Conservation (phyloP, 2,888 invertebrate species). For the Drosophila fungiperda region DNA sequence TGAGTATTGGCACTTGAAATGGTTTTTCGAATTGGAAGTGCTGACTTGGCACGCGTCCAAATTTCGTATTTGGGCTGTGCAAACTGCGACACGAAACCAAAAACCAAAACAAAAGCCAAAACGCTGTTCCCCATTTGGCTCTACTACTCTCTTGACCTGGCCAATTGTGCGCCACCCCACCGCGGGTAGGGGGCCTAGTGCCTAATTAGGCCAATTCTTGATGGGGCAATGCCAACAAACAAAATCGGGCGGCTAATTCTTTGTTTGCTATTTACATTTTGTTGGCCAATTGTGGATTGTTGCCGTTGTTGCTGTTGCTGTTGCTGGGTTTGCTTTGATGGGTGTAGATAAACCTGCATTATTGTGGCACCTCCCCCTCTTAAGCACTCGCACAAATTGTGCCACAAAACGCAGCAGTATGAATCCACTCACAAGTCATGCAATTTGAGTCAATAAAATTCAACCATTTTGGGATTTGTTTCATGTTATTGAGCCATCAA, state of each 20-base stretch:
- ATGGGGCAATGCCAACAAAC: constrained; percentile 68
- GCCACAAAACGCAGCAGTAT: constrained; percentile 22
- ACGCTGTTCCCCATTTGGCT: background rate
- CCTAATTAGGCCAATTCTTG: constrained; percentile 74
- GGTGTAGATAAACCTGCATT: constrained; percentile 1
- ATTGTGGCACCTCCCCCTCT: constrained; percentile 9
- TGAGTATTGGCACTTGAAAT: background rate
- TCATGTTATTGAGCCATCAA: constrained; percentile 5
- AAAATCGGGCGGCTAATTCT: constrained; percentile 64
- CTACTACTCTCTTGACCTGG: background rate
- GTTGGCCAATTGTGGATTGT: constrained; percentile 52
- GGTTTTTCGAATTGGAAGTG: constrained; percentile 10
- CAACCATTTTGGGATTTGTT: background rate
- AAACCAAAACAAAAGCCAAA: constrained; percentile 65
- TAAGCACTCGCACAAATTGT: constrained; percentile 17
- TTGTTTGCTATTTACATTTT: constrained; percentile 63
- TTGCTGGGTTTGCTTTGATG: constrained; percentile 14
- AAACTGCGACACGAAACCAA: constrained; percentile 60
- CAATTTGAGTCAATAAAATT: constrained; percentile 18
- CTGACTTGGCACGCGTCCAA: background rate
- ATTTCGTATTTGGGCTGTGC: constrained; percentile 17
- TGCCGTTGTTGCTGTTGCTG: constrained; percentile 11
- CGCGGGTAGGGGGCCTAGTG: constrained; percentile 6
- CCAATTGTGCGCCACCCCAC: background rate
- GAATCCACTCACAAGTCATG: constrained; percentile 18